phyloP scores from a whole-genome alignment of 2,888 invertebrate species.

The Cyaniris semiargus region DNA sequence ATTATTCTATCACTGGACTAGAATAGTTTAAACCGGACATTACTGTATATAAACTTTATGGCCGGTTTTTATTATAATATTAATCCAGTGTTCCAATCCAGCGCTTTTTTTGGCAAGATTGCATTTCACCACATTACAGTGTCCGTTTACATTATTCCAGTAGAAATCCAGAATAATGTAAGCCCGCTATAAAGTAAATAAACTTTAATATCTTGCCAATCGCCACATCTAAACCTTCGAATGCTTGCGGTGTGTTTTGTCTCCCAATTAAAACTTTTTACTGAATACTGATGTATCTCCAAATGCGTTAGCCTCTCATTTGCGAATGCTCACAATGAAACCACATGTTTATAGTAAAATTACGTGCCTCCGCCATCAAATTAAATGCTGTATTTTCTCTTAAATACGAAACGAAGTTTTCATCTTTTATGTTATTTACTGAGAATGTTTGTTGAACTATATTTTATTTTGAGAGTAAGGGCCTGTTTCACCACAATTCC shows the following conservation, averaged over 20 bases:
- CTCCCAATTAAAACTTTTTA: slow-evolving; percentile 1
- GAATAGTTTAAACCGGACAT: no score
- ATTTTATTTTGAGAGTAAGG: neutral
- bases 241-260: neutral
- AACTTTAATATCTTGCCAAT: neutral
- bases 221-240: neutral
- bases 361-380: neutral
- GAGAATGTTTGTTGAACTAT: neutral
- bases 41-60: no score
- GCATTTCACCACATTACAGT: no score
- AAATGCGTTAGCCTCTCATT: neutral
- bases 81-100: no score
- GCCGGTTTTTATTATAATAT: no score
- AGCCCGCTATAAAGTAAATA: no score
- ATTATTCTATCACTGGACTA: no score
- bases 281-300: neutral
- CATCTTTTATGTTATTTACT: neutral
- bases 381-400: neutral
- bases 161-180: no score
- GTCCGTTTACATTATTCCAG: no score
- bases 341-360: neutral
- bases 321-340: neutral
- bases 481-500: no score
- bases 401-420: neutral
- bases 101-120: no score